These are phyloP conservation scores for Zelleria hepariella DNA, from an alignment of 2,888 invertebrate species.

Conservation along the genomic window DNA sequence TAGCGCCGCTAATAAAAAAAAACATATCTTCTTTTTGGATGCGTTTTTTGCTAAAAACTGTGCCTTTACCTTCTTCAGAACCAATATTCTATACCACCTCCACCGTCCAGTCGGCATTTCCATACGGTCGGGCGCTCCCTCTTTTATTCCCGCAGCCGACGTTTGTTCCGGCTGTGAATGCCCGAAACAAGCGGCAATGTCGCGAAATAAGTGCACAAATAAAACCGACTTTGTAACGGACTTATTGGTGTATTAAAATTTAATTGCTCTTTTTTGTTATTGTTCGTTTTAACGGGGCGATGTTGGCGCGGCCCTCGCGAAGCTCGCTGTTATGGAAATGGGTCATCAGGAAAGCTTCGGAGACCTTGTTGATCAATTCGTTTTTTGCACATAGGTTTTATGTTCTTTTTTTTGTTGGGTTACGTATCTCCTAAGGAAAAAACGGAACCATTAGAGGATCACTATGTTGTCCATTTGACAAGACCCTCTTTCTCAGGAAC, in stretches of 20 bases:
- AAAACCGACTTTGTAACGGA: background rate
- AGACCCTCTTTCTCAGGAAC: no score
- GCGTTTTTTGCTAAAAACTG: no score
- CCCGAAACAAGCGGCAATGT: background rate
- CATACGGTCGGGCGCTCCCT: constrained; percentile 7
- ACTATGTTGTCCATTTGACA: no score
- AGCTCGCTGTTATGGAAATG: background rate
- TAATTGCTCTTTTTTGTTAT: background rate
- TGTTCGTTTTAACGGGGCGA: background rate
- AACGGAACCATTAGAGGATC: no score
- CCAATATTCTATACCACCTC: background rate
- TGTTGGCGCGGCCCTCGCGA: background rate
- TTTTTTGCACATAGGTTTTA: no score
- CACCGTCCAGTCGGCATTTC: background rate
- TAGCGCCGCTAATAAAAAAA: no score
- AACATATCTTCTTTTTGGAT: no score
- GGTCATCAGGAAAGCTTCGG: background rate
- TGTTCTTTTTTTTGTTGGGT: no score
- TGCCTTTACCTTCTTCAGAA: background rate
- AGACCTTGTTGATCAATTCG: no score
- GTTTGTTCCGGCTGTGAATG: background rate
- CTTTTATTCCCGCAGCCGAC: constrained; percentile 2
- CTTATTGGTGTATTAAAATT: background rate
- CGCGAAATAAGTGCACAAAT: background rate
- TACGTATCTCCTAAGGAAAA: no score